These are phyloP conservation scores for Dynastes maya DNA, from an alignment of 2,888 invertebrate genomes.

Conservation along the genomic window DNA sequence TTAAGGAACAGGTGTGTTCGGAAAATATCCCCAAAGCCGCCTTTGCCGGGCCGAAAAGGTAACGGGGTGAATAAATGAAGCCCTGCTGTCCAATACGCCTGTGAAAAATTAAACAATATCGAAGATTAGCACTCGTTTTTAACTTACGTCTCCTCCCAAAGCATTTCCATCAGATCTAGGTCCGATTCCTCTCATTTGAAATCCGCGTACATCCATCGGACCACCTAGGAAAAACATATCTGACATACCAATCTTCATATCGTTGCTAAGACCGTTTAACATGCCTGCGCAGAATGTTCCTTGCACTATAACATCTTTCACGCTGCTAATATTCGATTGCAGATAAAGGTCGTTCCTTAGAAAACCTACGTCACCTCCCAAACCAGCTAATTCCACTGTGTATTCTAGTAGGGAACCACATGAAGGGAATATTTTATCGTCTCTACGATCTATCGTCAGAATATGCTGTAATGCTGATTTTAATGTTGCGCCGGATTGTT, in stretches of 20 bases:
- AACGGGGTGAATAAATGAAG: conserved; percentile 92
- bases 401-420: conserved; percentile 82
- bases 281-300: conserved; percentile 78
- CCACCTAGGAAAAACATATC: conserved; percentile 93
- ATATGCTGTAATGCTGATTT: conserved; percentile 91
- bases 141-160: conserved; percentile 78
- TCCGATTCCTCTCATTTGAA: conserved; percentile 89
- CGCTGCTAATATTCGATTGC: conserved; percentile 76
- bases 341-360: conserved; percentile 85
- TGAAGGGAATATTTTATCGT: conserved; percentile 86
- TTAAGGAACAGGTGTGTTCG: conserved; percentile 92
- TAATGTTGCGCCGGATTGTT: conserved; percentile 90
- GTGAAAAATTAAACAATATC: conserved; percentile 53
- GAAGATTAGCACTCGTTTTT: neutral
- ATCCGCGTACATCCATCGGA: conserved; percentile 90
- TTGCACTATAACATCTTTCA: conserved; percentile 58
- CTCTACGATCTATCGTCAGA: conserved; percentile 84
- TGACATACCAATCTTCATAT: conserved; percentile 76
- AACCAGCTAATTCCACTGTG: conserved; percentile 87
- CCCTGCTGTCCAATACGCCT: conserved; percentile 90
- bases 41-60: conserved; percentile 86
- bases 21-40: conserved; percentile 88
- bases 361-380: conserved; percentile 95
- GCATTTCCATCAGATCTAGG: conserved; percentile 86
- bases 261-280: conserved; percentile 76